Conservation (phyloP, 2,113 vertebrate genomes). For the Diadophis punctatus region DNA sequence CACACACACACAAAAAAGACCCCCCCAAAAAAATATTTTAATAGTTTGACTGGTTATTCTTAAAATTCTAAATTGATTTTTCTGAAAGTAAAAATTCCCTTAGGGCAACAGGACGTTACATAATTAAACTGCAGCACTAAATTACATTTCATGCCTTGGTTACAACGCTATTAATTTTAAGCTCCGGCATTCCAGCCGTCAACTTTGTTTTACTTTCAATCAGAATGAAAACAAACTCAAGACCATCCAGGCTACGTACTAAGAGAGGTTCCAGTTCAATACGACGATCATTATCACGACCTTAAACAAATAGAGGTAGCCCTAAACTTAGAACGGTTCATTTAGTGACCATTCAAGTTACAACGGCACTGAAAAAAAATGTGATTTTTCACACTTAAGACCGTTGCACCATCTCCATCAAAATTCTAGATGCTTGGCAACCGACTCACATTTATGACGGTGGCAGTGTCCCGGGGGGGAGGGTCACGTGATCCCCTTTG, state of each 20-base stretch:
- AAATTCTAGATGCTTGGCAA: not conserved
- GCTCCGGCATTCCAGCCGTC: not conserved
- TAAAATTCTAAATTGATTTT: slow-evolving; percentile 7
- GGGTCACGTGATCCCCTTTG: not conserved
- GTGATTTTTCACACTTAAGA: not conserved
- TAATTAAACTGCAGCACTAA: not conserved
- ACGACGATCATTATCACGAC: not conserved
- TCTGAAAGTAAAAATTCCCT: not conserved
- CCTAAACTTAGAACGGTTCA: not conserved
- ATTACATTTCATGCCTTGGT: not conserved
- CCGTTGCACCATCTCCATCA: not conserved
- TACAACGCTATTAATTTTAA: not conserved
- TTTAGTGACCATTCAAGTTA: not conserved
- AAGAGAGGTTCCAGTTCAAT: not conserved
- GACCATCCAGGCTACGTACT: not conserved
- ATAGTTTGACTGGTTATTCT: not conserved
- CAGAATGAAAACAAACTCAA: not conserved
- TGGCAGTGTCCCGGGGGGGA: fast-evolving
- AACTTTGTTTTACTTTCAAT: not conserved
- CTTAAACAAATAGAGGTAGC: not conserved
- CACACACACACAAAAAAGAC: too few species aligned
- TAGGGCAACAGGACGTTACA: not conserved
- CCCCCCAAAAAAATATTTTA: not conserved
- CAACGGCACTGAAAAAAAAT: not conserved
- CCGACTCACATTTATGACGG: not conserved